Percentiles rank a stretch among this genome's conserved stretches.
These are phyloP conservation scores for Dione juno DNA, from an alignment of 2,888 invertebrate genomes.

Conservation along the genomic window DNA sequence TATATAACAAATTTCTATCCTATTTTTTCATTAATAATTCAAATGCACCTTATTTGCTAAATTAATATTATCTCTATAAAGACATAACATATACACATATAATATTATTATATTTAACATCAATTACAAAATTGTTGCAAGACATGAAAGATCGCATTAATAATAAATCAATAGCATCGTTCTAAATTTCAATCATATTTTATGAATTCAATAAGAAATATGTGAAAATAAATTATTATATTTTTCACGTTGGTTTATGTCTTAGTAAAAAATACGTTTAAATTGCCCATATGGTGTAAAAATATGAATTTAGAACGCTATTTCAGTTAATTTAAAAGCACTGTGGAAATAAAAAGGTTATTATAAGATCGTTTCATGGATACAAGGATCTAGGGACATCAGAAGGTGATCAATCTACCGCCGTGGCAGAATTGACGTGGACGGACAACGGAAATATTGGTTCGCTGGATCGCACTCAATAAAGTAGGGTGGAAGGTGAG, in stretches of 20 bases:
- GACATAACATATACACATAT: too few relatives aligned
- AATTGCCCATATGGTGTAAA: not conserved
- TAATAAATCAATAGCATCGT: too few relatives aligned
- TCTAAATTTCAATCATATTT: too few relatives aligned
- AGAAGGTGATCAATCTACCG: constrained; percentile 75
- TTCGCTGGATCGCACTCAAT: constrained; percentile 51
- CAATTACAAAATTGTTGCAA: too few relatives aligned
- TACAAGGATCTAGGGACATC: constrained; percentile 56
- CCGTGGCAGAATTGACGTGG: constrained; percentile 65
- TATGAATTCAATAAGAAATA: too few relatives aligned
- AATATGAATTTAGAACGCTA: not conserved
- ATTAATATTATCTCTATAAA: too few relatives aligned
- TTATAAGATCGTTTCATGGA: constrained; percentile 29
- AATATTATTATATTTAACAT: too few relatives aligned
- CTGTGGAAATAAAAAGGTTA: constrained; percentile 24
- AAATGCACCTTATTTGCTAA: too few relatives aligned
- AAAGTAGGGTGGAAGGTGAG: constrained; percentile 26
- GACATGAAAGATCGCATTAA: too few relatives aligned
- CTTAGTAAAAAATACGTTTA: too few relatives aligned
- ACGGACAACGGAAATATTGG: constrained; percentile 73
- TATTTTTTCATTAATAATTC: not conserved
- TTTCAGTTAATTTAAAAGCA: not conserved
- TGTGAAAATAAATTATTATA: too few relatives aligned
- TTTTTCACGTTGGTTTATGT: too few relatives aligned
- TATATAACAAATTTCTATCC: not conserved